Base-by-base conservation (phyloP, 2,113 vertebrate species). In the Chloroceryle aenea region DNA sequence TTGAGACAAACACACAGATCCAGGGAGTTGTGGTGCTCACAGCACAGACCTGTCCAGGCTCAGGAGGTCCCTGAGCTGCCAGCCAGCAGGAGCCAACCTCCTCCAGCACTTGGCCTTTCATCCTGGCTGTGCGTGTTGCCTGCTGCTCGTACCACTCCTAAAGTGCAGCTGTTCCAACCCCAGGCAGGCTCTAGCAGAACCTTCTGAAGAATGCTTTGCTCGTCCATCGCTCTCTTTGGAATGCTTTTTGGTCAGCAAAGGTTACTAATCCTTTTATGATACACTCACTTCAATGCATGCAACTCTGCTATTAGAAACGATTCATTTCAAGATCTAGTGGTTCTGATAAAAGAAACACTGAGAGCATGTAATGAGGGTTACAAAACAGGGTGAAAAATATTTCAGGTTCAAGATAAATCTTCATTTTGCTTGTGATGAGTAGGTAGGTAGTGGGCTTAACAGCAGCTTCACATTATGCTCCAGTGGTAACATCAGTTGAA, bases 31-130 rank as follows among this genome's bases (percentile, higher is more conserved):
- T 42, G 75, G 48, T 64, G 20, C 45, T 63, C 1, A 1, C 25
- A 50, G 34, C 26, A 27, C n/a, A 23, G 69, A 4, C 16, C 8
- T 2, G 1, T 26, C 15, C 0, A 1, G 47, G 64, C 77, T 50
- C 10, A 4, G 71, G 30, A 26, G 62, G 53, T 55, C 25, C 23
- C 58, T 18, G 47, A n/a, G 34, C 67, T 56, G 63, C 26, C 87
- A 69, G 12, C 38, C 58, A 64, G 48, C 76, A 34, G 90, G 16
- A 55, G 19, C 4, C 0, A 1, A 27, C 38, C 19, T 36, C 4
- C 21, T 72, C 22, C 12, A 36, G 48, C 26, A 7, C 36, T 38
- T 43, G 38, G 29, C 56, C 75, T 79, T 32, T 19, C 27, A 3
- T 18, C 89, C 75, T 23, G 56, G 7, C 50, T 32, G 1, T 4